Evolutionary conservation across 53 echinoderm and acorn worm genomes (phyloP), one percentile per base, ranked within the genome.

Genomic region (Astropecten irregularis): DNA sequence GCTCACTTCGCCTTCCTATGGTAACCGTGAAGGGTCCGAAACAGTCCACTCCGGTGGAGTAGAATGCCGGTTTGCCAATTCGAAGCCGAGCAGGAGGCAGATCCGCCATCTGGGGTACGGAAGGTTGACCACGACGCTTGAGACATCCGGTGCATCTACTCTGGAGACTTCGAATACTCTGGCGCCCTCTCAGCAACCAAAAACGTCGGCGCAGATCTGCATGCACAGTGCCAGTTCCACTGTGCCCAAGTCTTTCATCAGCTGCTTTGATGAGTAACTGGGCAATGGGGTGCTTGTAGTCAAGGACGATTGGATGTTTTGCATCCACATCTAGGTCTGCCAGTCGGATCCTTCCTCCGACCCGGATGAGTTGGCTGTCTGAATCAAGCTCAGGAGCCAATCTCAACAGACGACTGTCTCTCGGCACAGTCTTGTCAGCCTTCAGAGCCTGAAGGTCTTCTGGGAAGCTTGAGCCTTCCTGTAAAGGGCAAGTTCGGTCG

Each of bases 91-190:
- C 69, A 13, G 56, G 23, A 21, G 88, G 88, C 14, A 89, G 37
- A 57, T 89, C 89, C 11, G 77, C 84, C 84, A 89, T 89, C 42
- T 83, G 66, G 11, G 89, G 89, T 7, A 84, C 47, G 3, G 76
- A 77, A 18, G 90, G 72, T 36, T 79, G 16, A 11, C 76, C 70
- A 56, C 71, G 66, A 69, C 90, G 59, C 15, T 25, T 57, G 21
- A 68, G 53, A 31, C 90, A 90, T 27, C 77, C 66, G 4, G 40
- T 11, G 26, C 85, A 79, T 13, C 35, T 40, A 14, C 70, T 66
- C 9, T 76, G 57, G 1, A 58, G 42, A 33, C 71, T 71, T 50
- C 71, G 1, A 34, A 71, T 71, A 20, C 49, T 49, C 20, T 71
- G 71, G 15, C 71, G 26, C 15, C 71, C 71, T 49, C 51, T 30